Evolutionary conservation across 1,140 invertebrate species (phyloP).

Genomic region (Anoplophora glabripennis): DNA sequence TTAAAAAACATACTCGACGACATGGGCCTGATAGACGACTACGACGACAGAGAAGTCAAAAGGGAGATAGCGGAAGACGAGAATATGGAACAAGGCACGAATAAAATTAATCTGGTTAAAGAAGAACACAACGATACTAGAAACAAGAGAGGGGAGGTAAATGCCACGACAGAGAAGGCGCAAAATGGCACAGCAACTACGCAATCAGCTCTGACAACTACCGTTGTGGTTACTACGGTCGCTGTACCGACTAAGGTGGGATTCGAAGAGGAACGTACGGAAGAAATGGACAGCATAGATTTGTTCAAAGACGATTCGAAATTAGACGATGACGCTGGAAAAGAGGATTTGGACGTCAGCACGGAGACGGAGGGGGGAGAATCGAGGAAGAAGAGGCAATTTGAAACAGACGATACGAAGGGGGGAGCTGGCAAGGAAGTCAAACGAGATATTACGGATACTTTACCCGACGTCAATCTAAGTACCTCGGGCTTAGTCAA

Average conservation of each 20-base stretch:
- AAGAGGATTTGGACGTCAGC: background rate
- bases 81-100: conserved; percentile 36
- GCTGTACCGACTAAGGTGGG: background rate
- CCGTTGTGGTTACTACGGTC: too few relatives aligned
- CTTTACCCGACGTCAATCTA: background rate
- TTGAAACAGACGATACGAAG: background rate
- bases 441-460: background rate
- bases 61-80: conserved; percentile 35
- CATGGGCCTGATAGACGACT: conserved; percentile 39
- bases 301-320: too few relatives aligned
- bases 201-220: background rate
- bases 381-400: background rate
- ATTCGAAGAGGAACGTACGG: too few relatives aligned
- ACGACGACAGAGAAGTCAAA: conserved; percentile 14
- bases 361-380: background rate
- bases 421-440: too few relatives aligned
- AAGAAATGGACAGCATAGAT: too few relatives aligned
- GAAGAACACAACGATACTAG: background rate
- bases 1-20: conserved; percentile 38
- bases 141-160: background rate
- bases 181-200: background rate
- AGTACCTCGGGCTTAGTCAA: background rate
- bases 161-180: background rate
- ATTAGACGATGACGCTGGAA: background rate
- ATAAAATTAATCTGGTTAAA: conserved; percentile 24